Percentiles rank a stretch among this genome's conserved stretches.
Evolutionary conservation across 2,797 vertebrate species (phyloP).

Genomic region (Poeciliopsis paucimaculata): DNA sequence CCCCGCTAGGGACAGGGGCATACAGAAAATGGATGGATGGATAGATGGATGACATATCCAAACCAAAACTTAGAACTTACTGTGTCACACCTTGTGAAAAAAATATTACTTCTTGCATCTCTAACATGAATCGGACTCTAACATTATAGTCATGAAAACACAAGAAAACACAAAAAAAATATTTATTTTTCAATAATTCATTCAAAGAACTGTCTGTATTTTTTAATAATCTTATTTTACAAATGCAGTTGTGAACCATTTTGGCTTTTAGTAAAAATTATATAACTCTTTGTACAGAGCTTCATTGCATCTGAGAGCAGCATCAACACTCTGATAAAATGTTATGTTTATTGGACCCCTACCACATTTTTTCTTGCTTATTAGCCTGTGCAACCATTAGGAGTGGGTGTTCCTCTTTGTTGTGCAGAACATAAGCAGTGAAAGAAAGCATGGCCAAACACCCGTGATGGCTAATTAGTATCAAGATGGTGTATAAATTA

Average conservation of each 20-base stretch:
- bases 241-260: background rate
- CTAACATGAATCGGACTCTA: background rate
- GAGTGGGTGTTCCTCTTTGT: background rate
- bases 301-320: background rate
- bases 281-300: background rate
- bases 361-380: background rate
- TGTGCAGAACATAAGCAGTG: background rate
- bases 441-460: background rate
- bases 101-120: background rate
- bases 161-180: background rate
- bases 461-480: background rate
- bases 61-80: background rate
- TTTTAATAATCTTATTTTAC: background rate
- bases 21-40: no score
- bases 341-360: background rate
- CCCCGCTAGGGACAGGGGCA: no score
- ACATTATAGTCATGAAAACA: no score
- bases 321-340: background rate
- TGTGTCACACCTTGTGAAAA: background rate
- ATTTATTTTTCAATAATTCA: background rate
- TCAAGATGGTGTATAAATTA: background rate
- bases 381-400: background rate
- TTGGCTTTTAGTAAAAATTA: background rate
- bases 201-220: background rate
- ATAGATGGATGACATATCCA: background rate